A percentile compares a stretch with the other conserved stretches of the same genome.
These are phyloP conservation scores for Mimas tiliae DNA, from an alignment of 2,888 invertebrate species.

Conservation along the genomic window DNA sequence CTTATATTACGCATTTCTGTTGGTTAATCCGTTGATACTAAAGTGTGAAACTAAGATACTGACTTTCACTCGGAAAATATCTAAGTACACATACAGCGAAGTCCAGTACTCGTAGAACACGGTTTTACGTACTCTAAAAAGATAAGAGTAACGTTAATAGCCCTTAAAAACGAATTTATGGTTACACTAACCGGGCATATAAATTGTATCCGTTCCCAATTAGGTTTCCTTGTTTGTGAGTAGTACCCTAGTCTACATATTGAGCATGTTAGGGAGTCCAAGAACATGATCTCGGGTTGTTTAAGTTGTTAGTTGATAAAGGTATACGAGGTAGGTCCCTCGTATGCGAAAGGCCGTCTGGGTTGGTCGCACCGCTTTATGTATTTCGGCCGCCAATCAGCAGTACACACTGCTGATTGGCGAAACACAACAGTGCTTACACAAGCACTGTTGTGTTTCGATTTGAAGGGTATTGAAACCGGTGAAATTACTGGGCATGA, in stretches of 20 bases:
- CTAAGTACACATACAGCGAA: conserved; percentile 3
- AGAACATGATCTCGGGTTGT: background rate
- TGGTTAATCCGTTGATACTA: conserved; percentile 38
- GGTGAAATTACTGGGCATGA: too few relatives aligned
- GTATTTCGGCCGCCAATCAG: too few relatives aligned
- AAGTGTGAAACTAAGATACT: conserved; percentile 3
- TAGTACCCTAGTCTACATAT: background rate
- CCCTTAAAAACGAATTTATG: conserved; percentile 18
- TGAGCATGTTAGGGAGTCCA: background rate
- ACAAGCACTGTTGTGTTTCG: too few relatives aligned
- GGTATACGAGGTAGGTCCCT: too few relatives aligned
- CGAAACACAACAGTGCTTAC: too few relatives aligned
- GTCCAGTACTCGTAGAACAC: conserved; percentile 3
- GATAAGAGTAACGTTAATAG: conserved; percentile 18
- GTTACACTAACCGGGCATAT: background rate
- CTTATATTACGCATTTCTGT: conserved; percentile 39
- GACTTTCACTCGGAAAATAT: conserved; percentile 43
- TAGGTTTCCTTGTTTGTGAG: conserved; percentile 21
- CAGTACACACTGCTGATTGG: too few relatives aligned
- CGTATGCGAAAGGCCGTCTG: too few relatives aligned
- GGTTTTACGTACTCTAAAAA: conserved; percentile 3
- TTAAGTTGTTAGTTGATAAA: background rate
- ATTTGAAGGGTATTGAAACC: too few relatives aligned
- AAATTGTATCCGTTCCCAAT: conserved; percentile 18
- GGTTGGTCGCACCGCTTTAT: too few relatives aligned